phyloP scores from a whole-genome alignment of 2,113 vertebrate genomes.

The Speoplatyrhinus poulsoni region DNA sequence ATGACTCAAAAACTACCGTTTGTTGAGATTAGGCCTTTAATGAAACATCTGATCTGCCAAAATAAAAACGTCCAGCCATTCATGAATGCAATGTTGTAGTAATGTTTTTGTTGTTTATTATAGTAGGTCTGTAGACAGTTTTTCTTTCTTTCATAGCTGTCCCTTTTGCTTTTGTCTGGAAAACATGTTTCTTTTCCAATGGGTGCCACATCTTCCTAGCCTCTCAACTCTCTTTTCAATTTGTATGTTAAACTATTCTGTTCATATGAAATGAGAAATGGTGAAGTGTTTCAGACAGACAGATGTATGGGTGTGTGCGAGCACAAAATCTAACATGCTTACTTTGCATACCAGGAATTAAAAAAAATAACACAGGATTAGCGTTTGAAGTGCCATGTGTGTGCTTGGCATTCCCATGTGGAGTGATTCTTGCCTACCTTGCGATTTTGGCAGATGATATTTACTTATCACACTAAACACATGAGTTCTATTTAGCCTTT shows the following conservation, averaged over 20 bases:
- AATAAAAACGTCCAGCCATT: no score
- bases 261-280: constrained; percentile 38
- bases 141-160: no score
- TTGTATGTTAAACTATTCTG: constrained; percentile 2
- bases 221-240: not conserved
- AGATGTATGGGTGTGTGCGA: constrained; percentile 2
- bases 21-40: no score
- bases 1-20: not conserved
- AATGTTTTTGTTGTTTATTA: no score
- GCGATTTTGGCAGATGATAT: constrained; percentile 36
- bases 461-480: constrained; percentile 48
- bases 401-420: constrained; percentile 6
- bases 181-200: not conserved
- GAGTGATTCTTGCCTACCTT: constrained; percentile 40
- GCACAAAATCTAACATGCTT: constrained; percentile 31
- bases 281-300: constrained; percentile 33
- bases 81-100: no score
- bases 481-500: constrained; percentile 28
- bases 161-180: no score
- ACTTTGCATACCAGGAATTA: constrained; percentile 19
- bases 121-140: no score
- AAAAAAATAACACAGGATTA: constrained; percentile 33
- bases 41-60: no score
- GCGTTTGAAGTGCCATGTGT: constrained; percentile 32
- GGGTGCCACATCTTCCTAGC: not conserved